Base-by-base conservation (phyloP, 1,140 invertebrate genomes). In the Orussus abietinus region DNA sequence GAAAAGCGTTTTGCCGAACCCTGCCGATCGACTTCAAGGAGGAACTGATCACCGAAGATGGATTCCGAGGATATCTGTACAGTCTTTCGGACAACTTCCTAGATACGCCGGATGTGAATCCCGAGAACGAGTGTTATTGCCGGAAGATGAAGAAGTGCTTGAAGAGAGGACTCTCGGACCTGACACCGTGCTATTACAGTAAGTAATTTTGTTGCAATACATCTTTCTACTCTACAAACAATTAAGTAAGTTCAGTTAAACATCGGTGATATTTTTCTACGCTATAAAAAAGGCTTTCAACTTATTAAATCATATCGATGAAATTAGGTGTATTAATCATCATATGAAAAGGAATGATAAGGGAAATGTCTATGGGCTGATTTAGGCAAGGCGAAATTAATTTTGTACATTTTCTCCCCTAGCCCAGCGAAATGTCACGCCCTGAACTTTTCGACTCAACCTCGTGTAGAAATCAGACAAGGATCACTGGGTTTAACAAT, bases 101-200 rank as follows among this genome's bases (percentile, higher is more conserved):
- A 17, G 76, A 77, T n/a, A 72, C 65, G 2, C 63, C 71, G 0
- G 69, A 74, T 20, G 59, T 66, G 29, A 82, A 78, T 47, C 68
- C 78, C 0, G 75, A 82, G 1, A 86, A 82, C 20, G 65, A 73
- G 3, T 88, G 82, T 43, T 79, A 78, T 18, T 85, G 83, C 49
- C 61, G 55, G 5, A 66, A 77, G 4, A 66, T 64, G 14, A 51
- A 66, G 2, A 62, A 63, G 3, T 81, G 80, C 37, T 53, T 83
- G 6, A 76, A 77, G n/a, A 74, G 72, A 38, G 85, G 85, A 0
- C 51, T 87, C 0, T 75, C 78, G 0, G 80, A 79, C 43, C 48
- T 88, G 1, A 79, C 83, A 0, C 81, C 84, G 0, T 88, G 86
- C 54, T 86, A 86, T 47, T 88, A 84, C 61, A 80, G 83, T 82